Evolutionary conservation across 2,888 invertebrate genomes (phyloP), one percentile per base, ranked within the genome.

Genomic region (Microchrysa polita): DNA sequence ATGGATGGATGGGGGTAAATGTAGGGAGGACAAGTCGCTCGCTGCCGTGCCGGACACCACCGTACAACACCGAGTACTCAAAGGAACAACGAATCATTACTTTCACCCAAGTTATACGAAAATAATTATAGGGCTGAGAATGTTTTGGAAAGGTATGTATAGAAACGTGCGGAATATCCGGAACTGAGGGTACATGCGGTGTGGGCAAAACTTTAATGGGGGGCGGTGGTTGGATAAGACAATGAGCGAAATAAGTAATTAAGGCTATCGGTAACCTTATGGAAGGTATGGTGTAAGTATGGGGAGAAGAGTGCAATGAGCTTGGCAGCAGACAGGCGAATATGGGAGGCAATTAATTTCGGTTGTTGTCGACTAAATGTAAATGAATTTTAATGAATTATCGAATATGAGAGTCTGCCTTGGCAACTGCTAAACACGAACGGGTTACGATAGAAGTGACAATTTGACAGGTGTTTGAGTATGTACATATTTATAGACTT

Each of bases 161-260:
- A 23, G 27, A 61, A 1, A 34, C 10, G 40, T 9, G 27, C 42
- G n/a, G n/a, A n/a, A n/a, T n/a, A n/a, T n/a, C n/a, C n/a, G n/a
- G n/a, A n/a, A n/a, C n/a, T 12, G 40, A 0, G 12, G 40, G 40
- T 20, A n/a, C 18, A 55, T 0, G 18, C 16, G 42, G 40, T 23
- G 44, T 16, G 12, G 18, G 10, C 48, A 10, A 48, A 34, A 23
- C 12, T 57, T 23, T 22, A 12, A 59, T 59, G 59, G 27, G 27
- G 2, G 27, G 27, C 4, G 27, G 27, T 7, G 27, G 2, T 34
- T 14, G 44, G 40, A 34, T 57, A 55, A 69, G 52, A 73, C 63
- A 71, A 65, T 73, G 75, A 76, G 74, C 74, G 74, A 76, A 77
- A 77, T 74, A 75, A 77, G 76, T 77, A 77, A 76, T 78, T 77